Evolutionary conservation across 2,113 vertebrate genomes (phyloP), one percentile per base, ranked within the genome.

Genomic region (Hyaena hyaena): DNA sequence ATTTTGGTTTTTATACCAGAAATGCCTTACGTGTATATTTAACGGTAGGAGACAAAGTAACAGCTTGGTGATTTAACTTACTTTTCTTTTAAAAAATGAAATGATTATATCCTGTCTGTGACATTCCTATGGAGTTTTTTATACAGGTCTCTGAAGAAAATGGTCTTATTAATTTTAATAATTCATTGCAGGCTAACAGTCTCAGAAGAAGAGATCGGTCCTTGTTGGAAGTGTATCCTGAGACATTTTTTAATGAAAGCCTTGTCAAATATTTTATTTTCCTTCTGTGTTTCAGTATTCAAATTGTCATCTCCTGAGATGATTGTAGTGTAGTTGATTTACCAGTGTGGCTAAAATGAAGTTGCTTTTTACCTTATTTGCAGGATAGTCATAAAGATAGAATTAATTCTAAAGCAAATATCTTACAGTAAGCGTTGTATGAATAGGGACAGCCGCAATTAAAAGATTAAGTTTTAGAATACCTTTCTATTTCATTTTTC

Each of bases 231-330:
- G 89, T 92, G 66, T 88, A 83, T 97, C 85, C 85, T 93, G 95
- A 97, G 92, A 45, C 83, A 61, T 76, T 97, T 95, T 88, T 96
- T 94, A 96, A 96, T 98, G 73, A 97, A 98, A 97, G 33, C 83
- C 84, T 97, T 97, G 91, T 98, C 94, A 97, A 79, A 93, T 95
- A 93, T 77, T 89, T 98, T 95, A 24, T 96, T 98, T 97, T 97
- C 96, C 10, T 4, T 39, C 73, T 87, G 91, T 53, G 31, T 10
- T 10, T 96, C 97, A 96, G 90, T 97, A 92, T 35, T 3, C 68
- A 79, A 95, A 55, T 97, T 98, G 77, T 93, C 74, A 87, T 93
- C 28, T 80, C 0, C 4, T 96, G 91, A 96, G 97, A 96, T 97
- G 88, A 19, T 35, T 96, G 96, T 35, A 9, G 23, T 95, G 33